Evolutionary conservation across 2,113 vertebrate genomes (phyloP), one percentile per base, ranked within the genome.

Genomic region (Labeo catla): DNA sequence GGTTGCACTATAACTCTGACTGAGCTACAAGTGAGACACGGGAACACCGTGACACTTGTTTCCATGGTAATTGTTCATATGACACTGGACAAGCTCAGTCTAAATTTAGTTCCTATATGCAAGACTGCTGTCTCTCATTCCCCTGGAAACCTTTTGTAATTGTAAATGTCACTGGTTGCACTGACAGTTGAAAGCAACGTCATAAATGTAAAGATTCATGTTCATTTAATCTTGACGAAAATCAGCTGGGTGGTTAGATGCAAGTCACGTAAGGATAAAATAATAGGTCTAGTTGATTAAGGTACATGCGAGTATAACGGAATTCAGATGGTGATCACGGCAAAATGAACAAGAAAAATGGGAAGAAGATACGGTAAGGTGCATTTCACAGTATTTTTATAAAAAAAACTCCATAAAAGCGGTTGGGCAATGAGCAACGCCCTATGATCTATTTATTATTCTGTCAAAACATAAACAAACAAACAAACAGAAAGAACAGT

Each of bases 31-130:
- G 59, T 85, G 78, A 81, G 84, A 61, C 77, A 36, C 50, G 36
- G 76, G 59, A 84, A 84, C 63, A 76, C 70, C 11, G 52, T 87
- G 86, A 85, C 86, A 87, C 83, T 79, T 83, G 88, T 89, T 89
- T 87, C 88, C 88, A 89, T 89, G 88, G 88, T 85, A 87, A 89
- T 89, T 87, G 83, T 76, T 78, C 78, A 66, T 73, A 68, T 89
- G 83, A 89, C 88, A 89, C 57, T 82, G 83, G 63, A 66, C 73
- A 83, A 83, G 78, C 81, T 79, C 83, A 57, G 65, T 83, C 86
- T 89, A 87, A 85, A 89, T 89, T 85, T 87, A 87, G 86, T 65
- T 79, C 36, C 59, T 57, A 34, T 81, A 61, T 68, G 47, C 8
- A 28, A 21, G 57, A 85, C 61, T 72, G 54, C 68, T 86, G 57